Evolutionary conservation across 2,113 vertebrate genomes (phyloP).

Genomic region (Axis porcinus): DNA sequence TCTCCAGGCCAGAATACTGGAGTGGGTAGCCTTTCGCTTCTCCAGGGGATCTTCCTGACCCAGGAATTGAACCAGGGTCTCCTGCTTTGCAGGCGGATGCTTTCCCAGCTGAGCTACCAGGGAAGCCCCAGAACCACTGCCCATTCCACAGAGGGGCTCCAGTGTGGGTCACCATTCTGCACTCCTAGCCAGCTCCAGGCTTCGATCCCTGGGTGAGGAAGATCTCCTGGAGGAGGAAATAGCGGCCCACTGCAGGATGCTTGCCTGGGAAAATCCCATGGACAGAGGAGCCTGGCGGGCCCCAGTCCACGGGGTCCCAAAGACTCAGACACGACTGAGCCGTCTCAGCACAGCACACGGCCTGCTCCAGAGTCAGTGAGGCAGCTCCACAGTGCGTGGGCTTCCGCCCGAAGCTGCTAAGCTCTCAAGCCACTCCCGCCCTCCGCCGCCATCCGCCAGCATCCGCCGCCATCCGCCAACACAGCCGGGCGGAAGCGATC

Average conservation of each 20-base stretch:
- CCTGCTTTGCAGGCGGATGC: too few relatives aligned
- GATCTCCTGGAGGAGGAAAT: neutral
- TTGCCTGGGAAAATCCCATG: neutral
- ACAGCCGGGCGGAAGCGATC: too few relatives aligned
- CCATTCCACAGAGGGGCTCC: neutral
- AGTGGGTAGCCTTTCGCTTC: neutral
- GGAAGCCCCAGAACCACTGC: neutral
- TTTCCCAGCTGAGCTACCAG: neutral
- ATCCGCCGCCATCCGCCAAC: neutral
- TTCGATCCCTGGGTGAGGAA: neutral
- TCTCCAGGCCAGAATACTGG: neutral
- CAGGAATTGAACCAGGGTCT: too few relatives aligned
- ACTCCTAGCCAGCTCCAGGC: neutral
- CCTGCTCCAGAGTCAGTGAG: neutral
- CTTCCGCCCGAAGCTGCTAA: neutral
- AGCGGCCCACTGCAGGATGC: neutral
- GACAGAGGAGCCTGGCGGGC: neutral
- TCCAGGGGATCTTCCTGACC: too few relatives aligned
- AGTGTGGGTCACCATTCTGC: rapidly evolving
- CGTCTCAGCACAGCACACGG: rapidly evolving
- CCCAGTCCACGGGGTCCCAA: rapidly evolving
- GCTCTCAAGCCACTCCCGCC: rapidly evolving
- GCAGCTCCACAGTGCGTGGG: rapidly evolving
- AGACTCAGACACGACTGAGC: rapidly evolving
- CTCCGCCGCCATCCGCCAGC: neutral